Evolutionary conservation across 2,113 vertebrate species (phyloP).

Genomic region (Takifugu flavidus): DNA sequence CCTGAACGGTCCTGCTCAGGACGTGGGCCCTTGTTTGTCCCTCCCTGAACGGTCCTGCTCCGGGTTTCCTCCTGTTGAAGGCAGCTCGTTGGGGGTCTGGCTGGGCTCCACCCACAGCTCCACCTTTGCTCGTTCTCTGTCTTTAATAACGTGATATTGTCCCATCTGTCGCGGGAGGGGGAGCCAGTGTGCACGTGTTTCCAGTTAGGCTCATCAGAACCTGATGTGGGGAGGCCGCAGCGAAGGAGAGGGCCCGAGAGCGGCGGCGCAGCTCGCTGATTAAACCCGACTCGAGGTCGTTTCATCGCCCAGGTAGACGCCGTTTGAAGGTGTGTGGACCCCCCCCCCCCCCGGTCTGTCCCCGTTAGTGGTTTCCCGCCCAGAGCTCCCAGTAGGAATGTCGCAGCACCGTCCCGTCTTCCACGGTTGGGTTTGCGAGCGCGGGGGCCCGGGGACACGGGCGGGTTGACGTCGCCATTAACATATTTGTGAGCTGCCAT

Average conservation of each 20-base stretch:
- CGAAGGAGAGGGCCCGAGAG: slow-evolving; percentile 26
- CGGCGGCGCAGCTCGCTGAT: slow-evolving; percentile 32
- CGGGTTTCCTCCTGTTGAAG: too few relatives aligned
- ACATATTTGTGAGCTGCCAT: slow-evolving; percentile 57
- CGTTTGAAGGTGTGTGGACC: slow-evolving; percentile 1
- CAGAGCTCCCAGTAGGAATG: neutral
- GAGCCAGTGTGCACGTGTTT: slow-evolving; percentile 72
- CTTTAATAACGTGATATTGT: slow-evolving; percentile 77
- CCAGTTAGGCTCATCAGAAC: slow-evolving; percentile 71
- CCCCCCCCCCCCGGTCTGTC: too few relatives aligned
- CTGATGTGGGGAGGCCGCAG: slow-evolving; percentile 62
- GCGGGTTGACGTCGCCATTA: slow-evolving; percentile 30
- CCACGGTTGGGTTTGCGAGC: slow-evolving; percentile 8
- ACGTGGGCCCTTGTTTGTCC: too few relatives aligned
- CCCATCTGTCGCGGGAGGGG: slow-evolving; percentile 71
- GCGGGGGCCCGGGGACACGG: slow-evolving; percentile 28
- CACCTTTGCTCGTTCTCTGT: slow-evolving; percentile 29
- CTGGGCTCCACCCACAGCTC: neutral
- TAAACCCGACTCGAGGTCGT: slow-evolving; percentile 42
- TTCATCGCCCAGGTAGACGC: slow-evolving; percentile 28
- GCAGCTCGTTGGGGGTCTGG: slow-evolving; percentile 47
- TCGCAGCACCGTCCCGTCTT: neutral
- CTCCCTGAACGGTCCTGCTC: too few relatives aligned
- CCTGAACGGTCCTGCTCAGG: too few relatives aligned
- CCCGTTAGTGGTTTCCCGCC: neutral